These are phyloP conservation scores for Battus philenor DNA, from an alignment of 1,140 invertebrate species.

Conservation along the genomic window DNA sequence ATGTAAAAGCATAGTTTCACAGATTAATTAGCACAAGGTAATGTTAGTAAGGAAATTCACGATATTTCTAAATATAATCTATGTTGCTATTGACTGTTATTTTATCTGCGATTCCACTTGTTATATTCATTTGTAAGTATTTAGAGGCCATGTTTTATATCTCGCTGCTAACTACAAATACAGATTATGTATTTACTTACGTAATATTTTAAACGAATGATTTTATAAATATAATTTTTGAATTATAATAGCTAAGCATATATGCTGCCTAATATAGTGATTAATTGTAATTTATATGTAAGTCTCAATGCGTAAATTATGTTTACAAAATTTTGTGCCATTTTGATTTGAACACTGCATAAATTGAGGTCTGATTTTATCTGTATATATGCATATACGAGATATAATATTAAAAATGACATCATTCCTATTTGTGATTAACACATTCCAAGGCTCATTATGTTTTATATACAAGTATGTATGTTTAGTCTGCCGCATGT, in stretches of 20 bases:
- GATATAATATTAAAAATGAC: constrained; percentile 1
- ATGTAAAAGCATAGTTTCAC: constrained; percentile 3
- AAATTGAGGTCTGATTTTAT: constrained; percentile 10
- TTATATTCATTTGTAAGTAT: constrained; percentile 1
- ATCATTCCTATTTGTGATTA: constrained; percentile 23
- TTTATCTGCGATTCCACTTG: constrained; percentile 3
- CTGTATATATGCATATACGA: not conserved
- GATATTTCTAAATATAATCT: not conserved
- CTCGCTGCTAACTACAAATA: not conserved
- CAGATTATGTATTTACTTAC: constrained; percentile 7
- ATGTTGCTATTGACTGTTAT: constrained; percentile 5
- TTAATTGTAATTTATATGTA: constrained; percentile 25
- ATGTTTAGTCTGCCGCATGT: constrained; percentile 3
- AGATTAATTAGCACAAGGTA: constrained; percentile 8
- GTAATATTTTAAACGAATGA: constrained; percentile 2
- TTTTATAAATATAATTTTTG: constrained; percentile 3
- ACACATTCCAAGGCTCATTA: constrained; percentile 27
- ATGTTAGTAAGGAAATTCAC: not conserved
- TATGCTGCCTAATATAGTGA: constrained; percentile 15
- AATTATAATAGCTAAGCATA: constrained; percentile 14
- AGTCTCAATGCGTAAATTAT: constrained; percentile 26
- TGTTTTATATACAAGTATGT: constrained; percentile 15
- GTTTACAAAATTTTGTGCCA: constrained; percentile 49
- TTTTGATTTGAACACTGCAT: constrained; percentile 22
- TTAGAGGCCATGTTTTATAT: not conserved